These are phyloP conservation scores for Bacillus rossius DNA, from an alignment of 1,140 invertebrate genomes.

Conservation along the genomic window DNA sequence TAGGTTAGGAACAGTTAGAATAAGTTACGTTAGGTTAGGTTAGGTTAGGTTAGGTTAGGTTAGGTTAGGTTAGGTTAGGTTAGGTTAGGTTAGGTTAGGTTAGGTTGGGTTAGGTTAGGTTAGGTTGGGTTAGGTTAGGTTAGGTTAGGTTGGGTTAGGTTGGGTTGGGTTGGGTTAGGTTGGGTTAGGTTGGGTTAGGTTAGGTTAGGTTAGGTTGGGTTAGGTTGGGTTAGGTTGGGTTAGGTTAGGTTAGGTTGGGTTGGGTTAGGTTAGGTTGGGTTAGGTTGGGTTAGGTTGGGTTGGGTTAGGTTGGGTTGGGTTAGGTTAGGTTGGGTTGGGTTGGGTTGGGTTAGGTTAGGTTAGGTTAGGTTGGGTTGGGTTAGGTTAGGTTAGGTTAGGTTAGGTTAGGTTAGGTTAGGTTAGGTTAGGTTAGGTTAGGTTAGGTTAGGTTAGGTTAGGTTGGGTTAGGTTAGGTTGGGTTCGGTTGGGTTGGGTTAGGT, in stretches of 20 bases:
- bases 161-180: conserved; percentile 24
- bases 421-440: conserved; percentile 12
- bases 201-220: conserved; percentile 21
- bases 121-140: conserved; percentile 27
- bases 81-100: conserved; percentile 26
- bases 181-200: conserved; percentile 20
- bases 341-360: conserved; percentile 10
- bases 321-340: conserved; percentile 9
- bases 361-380: conserved; percentile 12
- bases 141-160: conserved; percentile 26
- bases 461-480: conserved; percentile 7
- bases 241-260: conserved; percentile 19
- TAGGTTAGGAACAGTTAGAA: no score
- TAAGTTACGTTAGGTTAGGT: no score
- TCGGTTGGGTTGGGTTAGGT: conserved; percentile 21
- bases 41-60: no score
- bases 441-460: conserved; percentile 11
- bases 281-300: conserved; percentile 7
- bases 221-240: conserved; percentile 21
- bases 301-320: conserved; percentile 7
- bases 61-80: conserved; percentile 28
- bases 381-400: conserved; percentile 12
- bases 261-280: conserved; percentile 8
- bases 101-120: conserved; percentile 27
- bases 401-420: conserved; percentile 12